phyloP scores from a whole-genome alignment of 1,140 invertebrate species.

The Drosophila grimshawi region DNA sequence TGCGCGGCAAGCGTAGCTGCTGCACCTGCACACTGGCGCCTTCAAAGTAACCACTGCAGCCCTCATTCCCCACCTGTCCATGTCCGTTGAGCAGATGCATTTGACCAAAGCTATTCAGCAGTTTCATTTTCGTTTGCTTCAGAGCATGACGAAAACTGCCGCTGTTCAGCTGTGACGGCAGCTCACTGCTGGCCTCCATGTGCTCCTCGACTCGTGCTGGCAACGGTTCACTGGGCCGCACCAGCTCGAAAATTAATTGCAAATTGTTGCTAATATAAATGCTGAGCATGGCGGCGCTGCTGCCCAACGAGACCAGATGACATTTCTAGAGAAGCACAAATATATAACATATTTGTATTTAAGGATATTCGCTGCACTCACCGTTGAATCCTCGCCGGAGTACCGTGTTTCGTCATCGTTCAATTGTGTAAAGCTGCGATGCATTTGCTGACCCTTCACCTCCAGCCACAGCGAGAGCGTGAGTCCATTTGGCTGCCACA shows the following conservation, averaged over 20 bases:
- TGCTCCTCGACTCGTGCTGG: constrained; percentile 56
- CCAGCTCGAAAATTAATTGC: constrained; percentile 72
- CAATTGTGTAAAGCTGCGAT: constrained; percentile 63
- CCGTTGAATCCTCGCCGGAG: constrained; percentile 66
- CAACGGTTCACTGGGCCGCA: constrained; percentile 69
- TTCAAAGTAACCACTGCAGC: constrained; percentile 56
- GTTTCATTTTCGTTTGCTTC: constrained; percentile 74
- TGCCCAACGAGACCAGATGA: constrained; percentile 77
- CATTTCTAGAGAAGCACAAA: constrained; percentile 47
- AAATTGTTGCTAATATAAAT: constrained; percentile 74
- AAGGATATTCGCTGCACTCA: constrained; percentile 17
- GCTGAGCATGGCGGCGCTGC: constrained; percentile 75
- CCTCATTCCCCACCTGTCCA: constrained; percentile 12
- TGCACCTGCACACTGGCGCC: constrained; percentile 59
- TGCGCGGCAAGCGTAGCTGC: constrained; percentile 53
- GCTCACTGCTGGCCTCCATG: constrained; percentile 44
- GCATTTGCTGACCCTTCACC: constrained; percentile 64
- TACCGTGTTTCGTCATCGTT: constrained; percentile 73
- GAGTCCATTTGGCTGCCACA: constrained; percentile 74
- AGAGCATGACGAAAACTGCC: constrained; percentile 70
- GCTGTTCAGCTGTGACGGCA: constrained; percentile 33
- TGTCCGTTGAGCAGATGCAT: constrained; percentile 77
- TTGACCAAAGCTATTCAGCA: constrained; percentile 79
- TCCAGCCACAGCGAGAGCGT: constrained; percentile 79
- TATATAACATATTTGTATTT: background rate